Evolutionary conservation across 1,140 invertebrate genomes (phyloP), one percentile per base, ranked within the genome.

Genomic region (Aricia agestis): DNA sequence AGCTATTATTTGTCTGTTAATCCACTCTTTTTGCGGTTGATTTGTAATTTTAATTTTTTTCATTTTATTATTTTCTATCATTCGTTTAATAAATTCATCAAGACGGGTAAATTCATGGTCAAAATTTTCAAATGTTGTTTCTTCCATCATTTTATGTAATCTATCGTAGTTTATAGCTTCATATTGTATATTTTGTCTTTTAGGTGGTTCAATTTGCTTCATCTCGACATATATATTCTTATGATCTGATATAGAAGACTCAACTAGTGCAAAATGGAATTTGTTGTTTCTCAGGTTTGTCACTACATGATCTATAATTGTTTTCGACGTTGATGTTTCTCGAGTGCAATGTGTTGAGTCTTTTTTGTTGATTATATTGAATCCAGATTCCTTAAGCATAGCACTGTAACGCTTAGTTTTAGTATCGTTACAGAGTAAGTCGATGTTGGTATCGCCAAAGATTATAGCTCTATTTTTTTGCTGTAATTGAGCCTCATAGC

Each of bases 11-110:
- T 72, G 2, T 9, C 59, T 57, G 45, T 66, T 68, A n/a, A 68
- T 72, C 71, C 71, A 72, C 9, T 72, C 67, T 15, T 72, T 72
- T 61, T 68, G 36, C 0, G 71, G n/a, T n/a, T n/a, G n/a, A n/a
- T n/a, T n/a, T n/a, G n/a, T n/a, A n/a, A n/a, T n/a, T n/a, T n/a
- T n/a, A 66, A 59, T 32, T 72, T 72, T 72, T 41, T 13, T 68
- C 6, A 36, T 57, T 58, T 71, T 71, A 36, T 58, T 71, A n/a
- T 17, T 17, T 2, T 13, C 13, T n/a, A 71, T 71, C 18, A 52
- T 71, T 17, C 31, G 32, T 7, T 66, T 66, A 32, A 71, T 71
- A 66, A 32, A 71, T 32, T 58, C 15, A n/a, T 66, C 19, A 1
- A 71, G 6, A 1, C 9, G 0, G 11, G 1, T 9, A 17, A 57